These are phyloP conservation scores for Styela clava DNA, from an alignment of 23 tunicate species.

Conservation along the genomic window DNA sequence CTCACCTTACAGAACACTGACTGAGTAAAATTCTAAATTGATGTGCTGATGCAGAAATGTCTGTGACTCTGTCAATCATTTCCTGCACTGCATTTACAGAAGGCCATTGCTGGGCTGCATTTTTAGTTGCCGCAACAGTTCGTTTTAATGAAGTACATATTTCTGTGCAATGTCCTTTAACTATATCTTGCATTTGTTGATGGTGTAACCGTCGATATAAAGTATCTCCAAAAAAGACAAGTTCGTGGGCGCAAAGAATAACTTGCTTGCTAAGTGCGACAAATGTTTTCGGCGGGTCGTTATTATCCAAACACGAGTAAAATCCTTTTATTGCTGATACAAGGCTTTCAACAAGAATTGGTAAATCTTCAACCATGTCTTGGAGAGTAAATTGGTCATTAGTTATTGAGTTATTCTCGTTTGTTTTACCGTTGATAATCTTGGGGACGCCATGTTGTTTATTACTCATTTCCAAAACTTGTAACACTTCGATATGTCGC, in stretches of 20 bases:
- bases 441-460: constrained; percentile 9
- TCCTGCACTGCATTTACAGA: constrained; percentile 77
- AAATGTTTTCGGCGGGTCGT: constrained; percentile 72
- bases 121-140: constrained; percentile 64
- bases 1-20: constrained; percentile 28
- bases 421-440: not conserved
- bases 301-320: constrained; percentile 35
- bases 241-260: constrained; percentile 75
- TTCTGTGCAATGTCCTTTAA: constrained; percentile 50
- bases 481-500: constrained; percentile 21
- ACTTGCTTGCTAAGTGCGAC: constrained; percentile 78
- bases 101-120: constrained; percentile 84
- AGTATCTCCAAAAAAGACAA: constrained; percentile 81
- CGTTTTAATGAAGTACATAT: constrained; percentile 56
- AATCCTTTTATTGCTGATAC: constrained; percentile 54
- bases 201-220: constrained; percentile 39
- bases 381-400: constrained; percentile 23
- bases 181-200: constrained; percentile 18
- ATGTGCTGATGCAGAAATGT: constrained; percentile 77
- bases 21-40: constrained; percentile 31
- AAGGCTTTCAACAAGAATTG: constrained; percentile 42
- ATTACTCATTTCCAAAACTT: constrained; percentile 31
- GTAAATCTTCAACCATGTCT: constrained; percentile 44
- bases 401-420: not conserved
- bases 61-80: constrained; percentile 62